Base-by-base conservation (phyloP, 2,888 invertebrate species). In the Zygothrica quintamaculata region DNA sequence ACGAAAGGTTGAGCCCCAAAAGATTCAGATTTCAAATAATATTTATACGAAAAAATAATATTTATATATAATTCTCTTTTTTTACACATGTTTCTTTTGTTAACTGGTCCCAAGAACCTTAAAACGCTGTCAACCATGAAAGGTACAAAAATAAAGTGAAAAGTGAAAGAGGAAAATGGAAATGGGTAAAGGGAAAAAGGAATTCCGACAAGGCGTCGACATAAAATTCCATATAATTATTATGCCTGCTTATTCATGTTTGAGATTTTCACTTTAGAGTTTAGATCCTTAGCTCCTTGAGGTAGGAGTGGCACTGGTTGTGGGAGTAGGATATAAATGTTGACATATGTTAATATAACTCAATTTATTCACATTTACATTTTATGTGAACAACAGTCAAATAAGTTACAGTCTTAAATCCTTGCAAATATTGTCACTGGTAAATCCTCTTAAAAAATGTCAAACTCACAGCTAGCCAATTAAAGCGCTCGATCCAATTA, bases 401-500 rank as follows among this genome's bases (percentile, higher is more conserved):
- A 25, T 8, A 12, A 68, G 26, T 46, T 62, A 51, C 37, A 68
- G 25, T 57, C 56, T 48, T 31, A 13, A 25, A 25, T 29, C 25
- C 36, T 15, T n/a, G 22, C 39, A 53, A 55, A 62, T 47, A 55
- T 64, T 73, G 55, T 48, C 56, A 40, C 37, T 22, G 18, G 52
- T 9, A 52, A 69, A 65, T 37, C 50, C 46, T 34, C 64, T 66
- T 76, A 40, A 75, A 77, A 31, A 51, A 43, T 22, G 16, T 9
- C 26, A 33, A 39, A 9, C 58, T 69, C 61, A 64, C 69, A 42
- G 56, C 42, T 36, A 47, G 56, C 64, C 78, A 82, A 82, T 79
- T 79, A 77, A 79, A 65, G 62, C 67, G 42, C 46, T 37, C 74
- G 70, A 71, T 79, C 74, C 77, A 79, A 82, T 82, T 78, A 74